A percentile compares a stretch with the other conserved stretches of the same genome.
Evolutionary conservation across 2,113 vertebrate species (phyloP).

Genomic region (Urocolius indicus): DNA sequence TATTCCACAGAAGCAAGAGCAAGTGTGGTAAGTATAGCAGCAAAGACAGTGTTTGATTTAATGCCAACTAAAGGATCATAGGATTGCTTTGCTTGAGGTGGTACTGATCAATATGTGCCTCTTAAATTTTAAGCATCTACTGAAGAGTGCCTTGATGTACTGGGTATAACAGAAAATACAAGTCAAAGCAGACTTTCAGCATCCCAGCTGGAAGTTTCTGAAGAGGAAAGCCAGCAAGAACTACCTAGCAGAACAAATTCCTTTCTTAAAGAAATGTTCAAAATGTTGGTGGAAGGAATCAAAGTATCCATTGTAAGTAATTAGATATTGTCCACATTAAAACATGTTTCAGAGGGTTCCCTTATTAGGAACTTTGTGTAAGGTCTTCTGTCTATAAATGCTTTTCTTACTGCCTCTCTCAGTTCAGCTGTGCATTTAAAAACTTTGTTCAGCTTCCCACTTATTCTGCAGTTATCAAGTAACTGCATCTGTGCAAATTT

Average conservation of each 20-base stretch:
- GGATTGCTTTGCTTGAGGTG: background rate
- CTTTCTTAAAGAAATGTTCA: constrained; percentile 91
- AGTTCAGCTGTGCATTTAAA: background rate
- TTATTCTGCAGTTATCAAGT: background rate
- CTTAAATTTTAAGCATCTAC: constrained; percentile 81
- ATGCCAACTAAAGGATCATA: background rate
- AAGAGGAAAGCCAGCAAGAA: constrained; percentile 79
- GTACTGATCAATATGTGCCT: background rate
- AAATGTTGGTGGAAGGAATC: constrained; percentile 90
- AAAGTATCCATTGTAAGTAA: constrained; percentile 87
- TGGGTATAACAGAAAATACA: constrained; percentile 87
- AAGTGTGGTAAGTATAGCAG: background rate
- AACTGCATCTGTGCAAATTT: background rate
- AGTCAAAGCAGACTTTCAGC: constrained; percentile 76
- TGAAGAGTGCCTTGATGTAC: constrained; percentile 86
- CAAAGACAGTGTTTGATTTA: background rate
- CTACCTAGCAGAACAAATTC: constrained; percentile 79
- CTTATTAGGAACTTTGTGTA: background rate
- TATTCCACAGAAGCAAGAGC: background rate
- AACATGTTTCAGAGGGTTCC: background rate
- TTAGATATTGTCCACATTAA: background rate
- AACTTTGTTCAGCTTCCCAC: background rate
- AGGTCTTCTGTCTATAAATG: background rate
- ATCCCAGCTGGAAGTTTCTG: constrained; percentile 77
- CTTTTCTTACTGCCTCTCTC: background rate